phyloP scores from a whole-genome alignment of 2,113 vertebrate species.

The Podarcis muralis region DNA sequence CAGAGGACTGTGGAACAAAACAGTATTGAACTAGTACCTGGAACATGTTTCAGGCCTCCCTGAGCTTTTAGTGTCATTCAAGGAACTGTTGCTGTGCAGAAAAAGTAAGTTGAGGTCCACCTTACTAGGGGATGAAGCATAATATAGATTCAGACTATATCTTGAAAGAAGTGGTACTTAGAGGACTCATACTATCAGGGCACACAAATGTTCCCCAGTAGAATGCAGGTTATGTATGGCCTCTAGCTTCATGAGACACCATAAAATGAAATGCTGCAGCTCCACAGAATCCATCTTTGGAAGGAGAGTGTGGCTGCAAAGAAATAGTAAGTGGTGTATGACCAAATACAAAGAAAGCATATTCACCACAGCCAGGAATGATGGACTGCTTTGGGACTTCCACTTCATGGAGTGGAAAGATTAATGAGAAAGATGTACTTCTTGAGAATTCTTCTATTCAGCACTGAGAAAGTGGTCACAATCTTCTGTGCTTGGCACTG shows the following conservation, averaged over 20 bases:
- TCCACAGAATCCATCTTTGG: not conserved
- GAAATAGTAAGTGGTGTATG: not conserved
- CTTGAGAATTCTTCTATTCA: not conserved
- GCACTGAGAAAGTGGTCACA: not conserved
- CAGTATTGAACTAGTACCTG: not conserved
- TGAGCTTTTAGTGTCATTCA: not conserved
- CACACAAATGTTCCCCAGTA: not conserved
- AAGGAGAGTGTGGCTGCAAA: not conserved
- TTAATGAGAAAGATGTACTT: not conserved
- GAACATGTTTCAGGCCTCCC: not conserved
- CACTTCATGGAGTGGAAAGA: not conserved
- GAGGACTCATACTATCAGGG: not conserved
- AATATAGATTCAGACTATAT: not conserved
- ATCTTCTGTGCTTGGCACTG: not conserved
- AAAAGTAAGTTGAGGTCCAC: not conserved
- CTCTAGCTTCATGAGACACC: not conserved
- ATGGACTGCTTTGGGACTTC: not conserved
- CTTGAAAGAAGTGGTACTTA: not conserved
- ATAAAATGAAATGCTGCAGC: not conserved
- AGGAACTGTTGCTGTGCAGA: not conserved
- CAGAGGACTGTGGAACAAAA: not conserved
- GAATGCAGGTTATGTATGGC: not conserved
- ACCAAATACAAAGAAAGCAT: not conserved
- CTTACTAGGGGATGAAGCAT: not conserved
- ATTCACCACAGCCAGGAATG: not conserved